phyloP scores from a whole-genome alignment of 2,888 invertebrate species.

The Chrysolina haemoptera region DNA sequence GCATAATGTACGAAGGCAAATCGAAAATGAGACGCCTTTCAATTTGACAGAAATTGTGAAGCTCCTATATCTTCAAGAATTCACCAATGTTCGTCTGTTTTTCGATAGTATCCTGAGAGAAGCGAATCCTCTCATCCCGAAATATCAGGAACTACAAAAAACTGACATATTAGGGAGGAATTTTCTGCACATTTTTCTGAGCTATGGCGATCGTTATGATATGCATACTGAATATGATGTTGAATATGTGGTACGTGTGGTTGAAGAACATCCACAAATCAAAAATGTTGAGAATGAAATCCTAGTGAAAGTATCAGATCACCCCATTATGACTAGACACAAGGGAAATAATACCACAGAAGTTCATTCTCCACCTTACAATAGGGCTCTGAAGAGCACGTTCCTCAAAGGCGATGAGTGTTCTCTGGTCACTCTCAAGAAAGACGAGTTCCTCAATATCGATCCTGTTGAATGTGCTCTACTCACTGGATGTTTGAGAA shows the following conservation, averaged over 20 bases:
- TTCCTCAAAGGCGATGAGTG: too few relatives aligned
- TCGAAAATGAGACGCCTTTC: slow-evolving; percentile 27
- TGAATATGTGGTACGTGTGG: neutral
- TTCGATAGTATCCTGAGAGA: slow-evolving; percentile 30
- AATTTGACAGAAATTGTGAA: slow-evolving; percentile 13
- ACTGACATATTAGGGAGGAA: slow-evolving; percentile 31
- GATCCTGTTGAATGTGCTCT: slow-evolving; percentile 11
- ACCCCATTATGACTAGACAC: neutral
- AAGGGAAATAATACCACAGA: neutral
- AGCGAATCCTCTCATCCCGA: neutral
- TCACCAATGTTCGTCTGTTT: slow-evolving; percentile 31
- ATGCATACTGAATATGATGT: neutral
- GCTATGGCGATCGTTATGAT: slow-evolving; percentile 30
- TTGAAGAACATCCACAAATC: slow-evolving; percentile 3
- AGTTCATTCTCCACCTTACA: neutral
- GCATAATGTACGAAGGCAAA: slow-evolving; percentile 23
- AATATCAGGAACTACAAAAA: neutral
- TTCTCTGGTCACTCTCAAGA: too few relatives aligned
- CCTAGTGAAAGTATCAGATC: neutral
- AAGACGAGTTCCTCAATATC: neutral
- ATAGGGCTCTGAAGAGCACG: too few relatives aligned
- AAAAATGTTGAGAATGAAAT: neutral
- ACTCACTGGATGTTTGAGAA: neutral
- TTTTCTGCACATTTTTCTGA: slow-evolving; percentile 23
- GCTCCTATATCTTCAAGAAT: slow-evolving; percentile 28